A percentile compares a stretch with the other conserved stretches of the same genome.
These are phyloP conservation scores for Trachelus troglodyta DNA, from an alignment of 2,888 invertebrate genomes.

Conservation along the genomic window DNA sequence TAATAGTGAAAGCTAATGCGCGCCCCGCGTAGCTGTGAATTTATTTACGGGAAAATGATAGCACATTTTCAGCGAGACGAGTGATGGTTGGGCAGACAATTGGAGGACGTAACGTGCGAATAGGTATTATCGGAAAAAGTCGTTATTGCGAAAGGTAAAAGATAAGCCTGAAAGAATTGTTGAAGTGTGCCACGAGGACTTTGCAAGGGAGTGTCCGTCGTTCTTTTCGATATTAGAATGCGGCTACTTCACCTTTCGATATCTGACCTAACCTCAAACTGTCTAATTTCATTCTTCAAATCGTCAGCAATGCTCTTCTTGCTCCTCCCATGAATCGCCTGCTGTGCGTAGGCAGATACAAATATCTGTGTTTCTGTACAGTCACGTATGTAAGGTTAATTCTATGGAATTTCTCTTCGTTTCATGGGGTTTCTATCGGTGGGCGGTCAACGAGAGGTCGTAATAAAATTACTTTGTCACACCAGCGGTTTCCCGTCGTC, in stretches of 20 bases:
- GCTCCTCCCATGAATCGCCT: no score
- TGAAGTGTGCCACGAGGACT: background rate
- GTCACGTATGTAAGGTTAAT: no score
- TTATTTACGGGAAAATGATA: background rate
- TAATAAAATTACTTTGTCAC: background rate
- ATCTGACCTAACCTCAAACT: background rate
- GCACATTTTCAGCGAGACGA: background rate
- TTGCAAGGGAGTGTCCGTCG: background rate
- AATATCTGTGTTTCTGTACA: no score
- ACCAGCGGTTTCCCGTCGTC: background rate
- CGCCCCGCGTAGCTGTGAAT: background rate
- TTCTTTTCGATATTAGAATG: background rate
- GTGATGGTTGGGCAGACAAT: background rate
- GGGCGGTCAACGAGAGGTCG: background rate
- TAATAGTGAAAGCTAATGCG: background rate
- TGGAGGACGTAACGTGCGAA: background rate
- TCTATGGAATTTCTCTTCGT: background rate
- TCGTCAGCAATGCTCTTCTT: no score
- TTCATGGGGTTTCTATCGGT: background rate
- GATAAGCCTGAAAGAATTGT: background rate
- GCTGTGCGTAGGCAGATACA: no score
- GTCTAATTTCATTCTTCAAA: background rate
- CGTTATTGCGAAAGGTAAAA: background rate
- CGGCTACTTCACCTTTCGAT: background rate
- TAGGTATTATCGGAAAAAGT: background rate